These are phyloP conservation scores for Zaprionus inermis DNA, from an alignment of 1,140 invertebrate species.

Conservation along the genomic window DNA sequence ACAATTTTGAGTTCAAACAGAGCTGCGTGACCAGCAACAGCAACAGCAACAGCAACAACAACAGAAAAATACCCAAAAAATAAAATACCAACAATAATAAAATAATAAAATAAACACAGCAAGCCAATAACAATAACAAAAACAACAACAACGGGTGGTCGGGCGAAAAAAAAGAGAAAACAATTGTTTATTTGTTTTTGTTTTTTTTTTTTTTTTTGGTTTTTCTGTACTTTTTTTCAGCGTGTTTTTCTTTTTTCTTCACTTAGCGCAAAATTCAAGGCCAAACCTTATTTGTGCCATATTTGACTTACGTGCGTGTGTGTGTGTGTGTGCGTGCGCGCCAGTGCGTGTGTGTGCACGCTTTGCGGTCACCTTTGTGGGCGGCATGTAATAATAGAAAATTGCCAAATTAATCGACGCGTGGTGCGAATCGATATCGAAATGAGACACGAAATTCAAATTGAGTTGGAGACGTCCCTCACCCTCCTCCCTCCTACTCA, in stretches of 20 bases:
- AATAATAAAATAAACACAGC: neutral
- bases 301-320: slow-evolving; percentile 34
- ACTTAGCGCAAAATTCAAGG: slow-evolving; percentile 66
- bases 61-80: slow-evolving; percentile 2
- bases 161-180: slow-evolving; percentile 60
- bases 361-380: slow-evolving; percentile 23
- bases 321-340: neutral
- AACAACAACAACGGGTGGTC: neutral
- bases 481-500: neutral
- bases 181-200: slow-evolving; percentile 71
- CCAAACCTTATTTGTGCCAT: slow-evolving; percentile 74
- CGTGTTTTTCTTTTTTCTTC: slow-evolving; percentile 35
- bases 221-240: slow-evolving; percentile 5
- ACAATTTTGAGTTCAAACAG: slow-evolving; percentile 27
- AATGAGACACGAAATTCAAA: slow-evolving; percentile 22
- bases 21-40: slow-evolving; percentile 35
- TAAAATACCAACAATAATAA: slow-evolving; percentile 9
- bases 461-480: neutral
- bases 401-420: slow-evolving; percentile 55
- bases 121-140: neutral
- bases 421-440: slow-evolving; percentile 53
- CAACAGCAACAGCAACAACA: slow-evolving; percentile 10
- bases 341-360: neutral
- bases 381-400: slow-evolving; percentile 60
- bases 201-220: slow-evolving; percentile 31